These are phyloP conservation scores for Coptodon bakossiorum DNA, from an alignment of 2,113 vertebrate genomes.

Conservation along the genomic window DNA sequence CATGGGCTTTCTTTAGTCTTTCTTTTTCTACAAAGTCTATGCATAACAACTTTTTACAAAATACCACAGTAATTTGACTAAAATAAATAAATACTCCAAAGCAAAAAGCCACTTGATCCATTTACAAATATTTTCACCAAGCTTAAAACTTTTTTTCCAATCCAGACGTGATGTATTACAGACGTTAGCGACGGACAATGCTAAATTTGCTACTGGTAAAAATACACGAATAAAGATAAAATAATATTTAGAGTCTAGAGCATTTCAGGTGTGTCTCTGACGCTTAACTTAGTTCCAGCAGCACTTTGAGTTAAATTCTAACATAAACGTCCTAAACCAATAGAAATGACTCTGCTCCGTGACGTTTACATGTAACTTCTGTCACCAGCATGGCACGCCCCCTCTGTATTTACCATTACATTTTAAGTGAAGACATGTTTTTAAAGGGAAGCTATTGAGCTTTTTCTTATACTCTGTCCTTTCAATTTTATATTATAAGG, in stretches of 20 bases:
- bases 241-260: background rate
- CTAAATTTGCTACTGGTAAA: background rate
- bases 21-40: background rate
- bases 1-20: background rate
- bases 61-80: too few species aligned
- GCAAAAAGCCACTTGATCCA: background rate
- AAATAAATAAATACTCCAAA: background rate
- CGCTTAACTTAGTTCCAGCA: background rate
- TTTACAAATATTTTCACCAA: fast-evolving
- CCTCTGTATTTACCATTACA: background rate
- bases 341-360: background rate
- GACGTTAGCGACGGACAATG: fast-evolving
- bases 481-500: background rate
- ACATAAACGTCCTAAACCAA: background rate
- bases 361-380: background rate
- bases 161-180: fast-evolving
- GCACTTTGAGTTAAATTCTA: background rate
- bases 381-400: background rate
- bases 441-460: background rate
- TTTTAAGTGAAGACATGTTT: background rate
- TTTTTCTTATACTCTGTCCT: background rate
- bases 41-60: background rate
- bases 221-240: background rate
- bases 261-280: background rate
- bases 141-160: background rate